These are phyloP conservation scores for Chironex yamaguchii DNA, from an alignment of 30 jellyfish, hydroid and myxozoan species.

Conservation along the genomic window DNA sequence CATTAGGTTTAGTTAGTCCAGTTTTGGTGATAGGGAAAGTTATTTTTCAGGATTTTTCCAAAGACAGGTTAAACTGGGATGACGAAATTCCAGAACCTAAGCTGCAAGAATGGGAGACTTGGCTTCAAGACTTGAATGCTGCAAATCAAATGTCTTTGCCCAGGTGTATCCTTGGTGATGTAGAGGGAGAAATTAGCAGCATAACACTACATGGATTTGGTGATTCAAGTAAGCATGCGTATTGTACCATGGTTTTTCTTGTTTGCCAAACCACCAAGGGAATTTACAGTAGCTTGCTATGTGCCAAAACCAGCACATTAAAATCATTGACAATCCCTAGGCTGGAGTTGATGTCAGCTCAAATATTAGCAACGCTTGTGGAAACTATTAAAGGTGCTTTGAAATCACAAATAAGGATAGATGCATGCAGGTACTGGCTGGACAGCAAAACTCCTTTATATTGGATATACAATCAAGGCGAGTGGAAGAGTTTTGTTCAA, in stretches of 20 bases:
- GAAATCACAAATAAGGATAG: conserved; percentile 20
- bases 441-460: not conserved
- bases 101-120: not conserved
- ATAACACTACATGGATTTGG: not conserved
- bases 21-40: conserved; percentile 13
- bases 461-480: not conserved
- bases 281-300: not conserved
- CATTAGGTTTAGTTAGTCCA: conserved; percentile 40
- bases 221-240: conserved; percentile 16
- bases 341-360: conserved; percentile 7
- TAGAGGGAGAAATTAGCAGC: conserved; percentile 2
- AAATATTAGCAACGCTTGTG: not conserved
- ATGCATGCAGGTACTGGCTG: not conserved
- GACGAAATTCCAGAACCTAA: conserved; percentile 23
- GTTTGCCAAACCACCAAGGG: conserved; percentile 4
- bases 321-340: conserved; percentile 14
- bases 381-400: not conserved
- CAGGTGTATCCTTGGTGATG: not conserved
- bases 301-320: conserved; percentile 11
- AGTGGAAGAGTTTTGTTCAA: conserved; percentile 9
- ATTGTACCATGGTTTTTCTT: conserved; percentile 8
- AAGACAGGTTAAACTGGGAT: conserved; percentile 50
- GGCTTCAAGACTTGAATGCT: conserved; percentile 7
- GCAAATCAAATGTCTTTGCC: not conserved
- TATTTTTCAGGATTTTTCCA: conserved; percentile 27